Conservation (phyloP, 2,797 vertebrate genomes). For the Centropyge bicolor region DNA sequence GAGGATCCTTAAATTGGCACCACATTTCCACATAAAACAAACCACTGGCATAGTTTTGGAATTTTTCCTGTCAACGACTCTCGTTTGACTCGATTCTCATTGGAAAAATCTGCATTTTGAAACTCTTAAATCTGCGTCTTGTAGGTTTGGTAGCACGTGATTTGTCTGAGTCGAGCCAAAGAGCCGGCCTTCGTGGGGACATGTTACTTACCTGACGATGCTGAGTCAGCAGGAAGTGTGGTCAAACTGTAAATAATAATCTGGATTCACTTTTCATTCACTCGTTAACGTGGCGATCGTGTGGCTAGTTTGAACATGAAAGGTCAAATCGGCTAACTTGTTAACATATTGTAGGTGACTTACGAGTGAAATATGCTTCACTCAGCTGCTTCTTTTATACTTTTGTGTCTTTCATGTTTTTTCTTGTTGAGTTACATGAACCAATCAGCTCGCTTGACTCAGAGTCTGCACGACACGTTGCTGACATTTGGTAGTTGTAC, state of each 20-base stretch:
- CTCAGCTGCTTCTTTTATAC: neutral
- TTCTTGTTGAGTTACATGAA: neutral
- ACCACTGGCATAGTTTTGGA: conserved; percentile 71
- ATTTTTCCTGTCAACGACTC: conserved; percentile 62
- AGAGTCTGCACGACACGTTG: neutral
- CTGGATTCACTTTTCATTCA: neutral
- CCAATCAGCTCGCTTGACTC: neutral
- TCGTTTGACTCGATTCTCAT: conserved; percentile 36
- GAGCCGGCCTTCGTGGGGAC: neutral
- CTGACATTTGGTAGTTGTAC: neutral
- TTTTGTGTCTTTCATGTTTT: neutral
- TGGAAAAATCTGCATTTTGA: conserved; percentile 52
- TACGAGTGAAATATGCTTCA: neutral
- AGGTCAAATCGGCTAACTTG: neutral
- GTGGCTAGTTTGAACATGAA: neutral
- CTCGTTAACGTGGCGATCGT: neutral
- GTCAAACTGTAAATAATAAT: neutral
- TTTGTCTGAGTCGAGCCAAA: conserved; percentile 37
- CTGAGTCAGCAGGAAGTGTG: neutral
- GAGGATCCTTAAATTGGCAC: conserved; percentile 75
- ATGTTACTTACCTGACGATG: neutral
- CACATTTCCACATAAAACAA: conserved; percentile 75
- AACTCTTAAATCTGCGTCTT: conserved; percentile 47
- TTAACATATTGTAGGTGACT: neutral
- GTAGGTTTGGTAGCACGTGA: conserved; percentile 21